Evolutionary conservation across 2,888 invertebrate genomes (phyloP).

Genomic region (Caenorhabditis zanzibari): DNA sequence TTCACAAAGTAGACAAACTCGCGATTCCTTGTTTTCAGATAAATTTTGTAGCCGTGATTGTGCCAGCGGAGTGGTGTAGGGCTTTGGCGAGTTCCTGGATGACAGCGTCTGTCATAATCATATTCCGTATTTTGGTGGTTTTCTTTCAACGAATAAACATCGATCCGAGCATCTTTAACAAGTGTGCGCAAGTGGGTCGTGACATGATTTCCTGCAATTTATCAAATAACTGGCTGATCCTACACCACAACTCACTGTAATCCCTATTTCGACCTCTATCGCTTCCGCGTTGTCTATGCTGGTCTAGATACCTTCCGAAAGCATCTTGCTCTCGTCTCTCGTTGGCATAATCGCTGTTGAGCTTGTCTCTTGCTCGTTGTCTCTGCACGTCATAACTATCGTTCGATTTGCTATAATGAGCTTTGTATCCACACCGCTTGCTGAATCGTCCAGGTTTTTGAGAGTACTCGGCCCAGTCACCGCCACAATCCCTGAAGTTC

Average conservation of each 20-base stretch:
- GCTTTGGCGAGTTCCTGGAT: constrained; percentile 42
- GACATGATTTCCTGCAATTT: constrained; percentile 20
- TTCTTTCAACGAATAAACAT: constrained; percentile 29
- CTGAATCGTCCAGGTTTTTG: constrained; percentile 44
- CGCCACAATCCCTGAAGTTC: constrained; percentile 8
- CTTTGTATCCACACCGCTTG: constrained; percentile 28
- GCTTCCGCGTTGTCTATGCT: neutral
- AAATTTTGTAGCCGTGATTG: constrained; percentile 29
- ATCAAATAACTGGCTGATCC: neutral
- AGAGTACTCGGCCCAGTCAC: constrained; percentile 39
- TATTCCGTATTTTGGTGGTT: neutral
- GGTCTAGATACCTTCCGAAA: neutral
- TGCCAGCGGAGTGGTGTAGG: constrained; percentile 16
- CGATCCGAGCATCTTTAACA: constrained; percentile 34
- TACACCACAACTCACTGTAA: constrained; percentile 5
- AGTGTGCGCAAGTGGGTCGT: constrained; percentile 23
- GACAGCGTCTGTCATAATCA: neutral
- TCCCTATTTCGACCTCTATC: neutral
- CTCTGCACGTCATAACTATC: constrained; percentile 27
- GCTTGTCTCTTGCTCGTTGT: neutral
- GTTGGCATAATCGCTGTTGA: neutral
- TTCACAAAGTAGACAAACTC: constrained; percentile 14
- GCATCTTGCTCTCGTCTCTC: neutral
- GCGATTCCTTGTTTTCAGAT: constrained; percentile 1
- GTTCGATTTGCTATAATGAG: neutral